These are phyloP conservation scores for Chionis minor DNA, from an alignment of 2,113 vertebrate species.

Conservation along the genomic window DNA sequence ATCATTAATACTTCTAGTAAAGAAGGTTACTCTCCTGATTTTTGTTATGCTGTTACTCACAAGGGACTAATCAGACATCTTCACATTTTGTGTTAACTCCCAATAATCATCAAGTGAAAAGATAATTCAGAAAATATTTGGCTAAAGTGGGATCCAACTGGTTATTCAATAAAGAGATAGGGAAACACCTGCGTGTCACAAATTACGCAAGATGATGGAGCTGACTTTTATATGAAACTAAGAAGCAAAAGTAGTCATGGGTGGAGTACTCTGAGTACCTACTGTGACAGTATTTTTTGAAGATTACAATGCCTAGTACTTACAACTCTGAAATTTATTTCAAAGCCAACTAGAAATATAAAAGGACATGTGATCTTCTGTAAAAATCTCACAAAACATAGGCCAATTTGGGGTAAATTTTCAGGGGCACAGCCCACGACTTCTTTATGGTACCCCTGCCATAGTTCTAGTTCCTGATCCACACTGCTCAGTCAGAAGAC, in stretches of 20 bases:
- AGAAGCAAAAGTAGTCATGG: background rate
- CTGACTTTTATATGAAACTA: background rate
- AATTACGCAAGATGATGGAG: background rate
- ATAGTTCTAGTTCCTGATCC: background rate
- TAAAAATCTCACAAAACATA: background rate
- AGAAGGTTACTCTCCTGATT: background rate
- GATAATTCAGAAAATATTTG: background rate
- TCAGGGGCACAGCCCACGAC: background rate
- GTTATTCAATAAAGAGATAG: background rate
- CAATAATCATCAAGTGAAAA: background rate
- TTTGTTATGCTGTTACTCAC: background rate
- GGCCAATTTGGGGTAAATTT: background rate
- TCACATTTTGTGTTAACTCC: background rate
- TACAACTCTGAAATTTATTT: background rate
- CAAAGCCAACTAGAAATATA: background rate
- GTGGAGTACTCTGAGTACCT: background rate
- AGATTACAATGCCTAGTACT: background rate
- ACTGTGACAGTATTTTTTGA: background rate
- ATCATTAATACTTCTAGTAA: background rate
- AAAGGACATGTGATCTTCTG: background rate
- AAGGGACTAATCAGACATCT: background rate
- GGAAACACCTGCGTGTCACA: background rate
- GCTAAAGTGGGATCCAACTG: background rate
- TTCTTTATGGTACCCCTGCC: background rate
- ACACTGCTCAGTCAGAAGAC: background rate